These are phyloP conservation scores for Pogonognathellus flavescens DNA, from an alignment of 1,140 invertebrate species.

Conservation along the genomic window DNA sequence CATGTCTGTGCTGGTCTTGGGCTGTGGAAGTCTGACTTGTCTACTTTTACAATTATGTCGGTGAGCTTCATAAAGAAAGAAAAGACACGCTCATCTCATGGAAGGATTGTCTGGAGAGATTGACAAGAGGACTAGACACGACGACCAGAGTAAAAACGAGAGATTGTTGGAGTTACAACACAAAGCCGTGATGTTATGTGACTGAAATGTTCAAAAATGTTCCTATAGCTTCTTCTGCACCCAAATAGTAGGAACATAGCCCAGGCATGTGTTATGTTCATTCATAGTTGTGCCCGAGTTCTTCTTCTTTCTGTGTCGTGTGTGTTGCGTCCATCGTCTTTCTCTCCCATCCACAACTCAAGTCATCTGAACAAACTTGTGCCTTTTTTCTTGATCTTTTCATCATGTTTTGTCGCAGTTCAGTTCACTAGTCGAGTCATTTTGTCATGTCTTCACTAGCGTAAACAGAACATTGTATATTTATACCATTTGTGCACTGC, in stretches of 20 bases:
- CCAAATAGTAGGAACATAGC: background rate
- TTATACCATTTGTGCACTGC: background rate
- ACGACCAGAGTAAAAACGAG: conserved; percentile 18
- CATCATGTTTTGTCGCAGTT: conserved; percentile 33
- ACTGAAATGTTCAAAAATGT: conserved; percentile 29
- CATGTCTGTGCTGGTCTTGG: conserved; percentile 25
- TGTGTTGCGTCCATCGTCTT: background rate
- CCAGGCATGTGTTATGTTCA: too few relatives aligned
- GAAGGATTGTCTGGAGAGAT: conserved; percentile 22
- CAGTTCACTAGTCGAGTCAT: background rate
- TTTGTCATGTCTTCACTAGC: conserved; percentile 2
- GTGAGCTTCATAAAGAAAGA: conserved; percentile 27
- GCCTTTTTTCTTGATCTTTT: conserved; percentile 30
- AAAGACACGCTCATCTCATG: conserved; percentile 25
- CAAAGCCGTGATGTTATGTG: conserved; percentile 26
- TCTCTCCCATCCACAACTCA: conserved; percentile 8
- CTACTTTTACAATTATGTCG: conserved; percentile 34
- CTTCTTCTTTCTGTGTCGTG: too few relatives aligned
- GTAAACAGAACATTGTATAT: conserved; percentile 11
- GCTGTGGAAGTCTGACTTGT: background rate
- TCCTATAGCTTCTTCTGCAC: background rate
- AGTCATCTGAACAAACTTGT: conserved; percentile 23
- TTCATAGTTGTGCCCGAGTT: background rate
- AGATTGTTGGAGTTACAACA: conserved; percentile 13
- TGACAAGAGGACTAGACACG: conserved; percentile 13